Evolutionary conservation across 2,888 invertebrate species (phyloP), one percentile per base, ranked within the genome.

Genomic region (Metellina segmentata): DNA sequence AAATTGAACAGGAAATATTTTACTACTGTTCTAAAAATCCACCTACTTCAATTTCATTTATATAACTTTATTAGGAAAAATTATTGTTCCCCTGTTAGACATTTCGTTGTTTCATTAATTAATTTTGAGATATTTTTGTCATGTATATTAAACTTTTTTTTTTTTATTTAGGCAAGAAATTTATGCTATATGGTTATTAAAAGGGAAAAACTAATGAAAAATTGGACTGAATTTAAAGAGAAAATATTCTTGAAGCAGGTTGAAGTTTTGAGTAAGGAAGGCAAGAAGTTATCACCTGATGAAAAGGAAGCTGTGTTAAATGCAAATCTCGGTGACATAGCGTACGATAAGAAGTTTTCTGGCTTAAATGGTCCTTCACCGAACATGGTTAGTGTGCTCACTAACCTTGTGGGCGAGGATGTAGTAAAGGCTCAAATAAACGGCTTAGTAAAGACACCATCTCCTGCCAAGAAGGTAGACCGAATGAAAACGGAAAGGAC

Each of bases 171-270:
- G 93, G 92, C 81, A 49, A 85, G 99, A 78, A 99, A 99, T 95
- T 96, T 99, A 91, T 99, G 99, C 95, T 99, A 99, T 95, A 99
- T 99, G 99, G 98, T 99, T 85, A 98, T 97, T 94, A 96, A 98
- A 93, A 96, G 99, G 90, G 99, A 99, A 95, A 99, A 99, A 95
- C 96, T 98, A 34, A 98, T 97, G 13, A 96, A 98, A 71, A 96
- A 97, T n/a, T 97, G 97, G 95, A 97, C 98, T 95, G 5, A 69
- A 49, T 49, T 71, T n/a, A 92, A 91, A 74, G 98, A 99, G 95
- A 98, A 98, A 95, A 98, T 98, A 51, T 98, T 99, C 96, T 97
- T 97, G 94, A 98, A 98, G 95, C 98, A 98, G 95, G 96, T 97
- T 75, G 96, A 96, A 78, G 97, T 97, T 49, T 95, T 98, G 75